Conservation (phyloP, 2,888 invertebrate genomes). For the Zeuzera pyrina region DNA sequence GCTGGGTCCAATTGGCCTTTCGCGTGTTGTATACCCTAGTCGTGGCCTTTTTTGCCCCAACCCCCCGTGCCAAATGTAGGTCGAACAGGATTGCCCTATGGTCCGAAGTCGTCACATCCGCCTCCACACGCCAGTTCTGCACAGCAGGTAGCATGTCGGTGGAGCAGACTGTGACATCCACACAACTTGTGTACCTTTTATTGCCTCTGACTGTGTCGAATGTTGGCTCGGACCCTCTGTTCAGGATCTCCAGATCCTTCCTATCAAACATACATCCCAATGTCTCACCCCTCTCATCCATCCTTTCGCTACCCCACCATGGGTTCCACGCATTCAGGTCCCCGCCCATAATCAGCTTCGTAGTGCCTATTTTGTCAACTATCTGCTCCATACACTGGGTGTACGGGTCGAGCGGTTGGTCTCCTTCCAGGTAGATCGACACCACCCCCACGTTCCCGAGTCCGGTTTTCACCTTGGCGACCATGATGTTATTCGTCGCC, state of each 20-base stretch:
- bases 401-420: too few relatives aligned
- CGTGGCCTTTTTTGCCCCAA: not conserved
- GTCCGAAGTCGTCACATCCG: slow-evolving; percentile 13
- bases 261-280: slow-evolving; percentile 12
- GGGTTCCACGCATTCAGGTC: slow-evolving; percentile 2
- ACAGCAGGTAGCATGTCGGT: slow-evolving; percentile 11
- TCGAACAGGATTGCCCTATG: slow-evolving; percentile 17
- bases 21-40: too few relatives aligned
- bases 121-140: slow-evolving; percentile 14
- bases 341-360: not conserved
- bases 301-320: slow-evolving; percentile 5
- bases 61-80: slow-evolving; percentile 2
- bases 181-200: too few relatives aligned
- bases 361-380: not conserved
- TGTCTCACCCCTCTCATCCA: slow-evolving; percentile 12
- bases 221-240: slow-evolving; percentile 13
- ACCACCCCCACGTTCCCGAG: too few relatives aligned
- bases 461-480: too few relatives aligned
- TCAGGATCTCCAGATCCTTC: slow-evolving; percentile 13
- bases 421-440: too few relatives aligned
- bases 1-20: slow-evolving; percentile 17
- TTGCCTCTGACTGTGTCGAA: slow-evolving; percentile 9
- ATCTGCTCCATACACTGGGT: too few relatives aligned
- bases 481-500: too few relatives aligned
- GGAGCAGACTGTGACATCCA: too few relatives aligned